Evolutionary conservation across 2,113 vertebrate genomes (phyloP).

Genomic region (Psilopsiagon aymara): DNA sequence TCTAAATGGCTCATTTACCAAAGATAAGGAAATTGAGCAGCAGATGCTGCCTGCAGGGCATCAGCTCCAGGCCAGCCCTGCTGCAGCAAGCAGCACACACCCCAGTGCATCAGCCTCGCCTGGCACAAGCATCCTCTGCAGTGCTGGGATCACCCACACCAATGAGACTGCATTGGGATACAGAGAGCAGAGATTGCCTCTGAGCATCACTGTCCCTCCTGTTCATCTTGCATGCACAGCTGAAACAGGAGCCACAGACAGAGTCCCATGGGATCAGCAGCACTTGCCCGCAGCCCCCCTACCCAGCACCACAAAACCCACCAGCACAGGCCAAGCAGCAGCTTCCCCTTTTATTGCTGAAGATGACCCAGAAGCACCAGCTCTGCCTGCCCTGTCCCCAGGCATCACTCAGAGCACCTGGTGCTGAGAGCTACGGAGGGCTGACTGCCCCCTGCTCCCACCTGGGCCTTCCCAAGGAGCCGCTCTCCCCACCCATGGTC

Average conservation of each 20-base stretch:
- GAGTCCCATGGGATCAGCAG: accelerated
- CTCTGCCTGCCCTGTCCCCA: accelerated
- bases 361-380: neutral
- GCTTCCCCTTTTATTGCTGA: neutral
- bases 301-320: neutral
- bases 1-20: neutral
- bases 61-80: accelerated
- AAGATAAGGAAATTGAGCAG: accelerated
- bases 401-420: neutral
- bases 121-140: accelerated
- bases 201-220: accelerated
- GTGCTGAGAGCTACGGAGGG: neutral
- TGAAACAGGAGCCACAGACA: neutral
- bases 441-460: neutral
- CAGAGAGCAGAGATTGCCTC: neutral
- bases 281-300: accelerated
- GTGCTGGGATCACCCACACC: accelerated
- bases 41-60: accelerated
- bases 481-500: neutral
- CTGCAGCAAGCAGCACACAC: neutral
- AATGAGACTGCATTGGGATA: accelerated
- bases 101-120: neutral
- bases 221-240: accelerated
- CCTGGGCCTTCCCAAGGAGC: neutral
- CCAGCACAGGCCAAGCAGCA: accelerated